Percentiles rank a stretch among this genome's conserved stretches.
Evolutionary conservation across 2,113 vertebrate species (phyloP).

Genomic region (Malurus elegans): DNA sequence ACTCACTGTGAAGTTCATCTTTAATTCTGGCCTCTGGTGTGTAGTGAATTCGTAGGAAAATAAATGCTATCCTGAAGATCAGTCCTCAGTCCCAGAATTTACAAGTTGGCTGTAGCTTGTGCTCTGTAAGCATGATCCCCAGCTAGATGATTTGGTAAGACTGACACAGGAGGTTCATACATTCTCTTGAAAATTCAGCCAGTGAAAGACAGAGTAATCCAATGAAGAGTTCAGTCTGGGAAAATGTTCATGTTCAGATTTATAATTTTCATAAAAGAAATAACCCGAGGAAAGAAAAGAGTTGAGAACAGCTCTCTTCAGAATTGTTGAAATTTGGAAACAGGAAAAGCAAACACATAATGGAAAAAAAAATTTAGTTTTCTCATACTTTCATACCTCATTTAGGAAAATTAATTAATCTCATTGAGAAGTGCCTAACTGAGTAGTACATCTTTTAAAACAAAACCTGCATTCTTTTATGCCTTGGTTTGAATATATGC

Average conservation of each 20-base stretch:
- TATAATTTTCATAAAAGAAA: neutral
- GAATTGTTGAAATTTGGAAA: neutral
- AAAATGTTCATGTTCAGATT: neutral
- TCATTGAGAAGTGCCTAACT: neutral
- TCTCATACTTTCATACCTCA: neutral
- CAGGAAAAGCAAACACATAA: neutral
- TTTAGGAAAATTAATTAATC: neutral
- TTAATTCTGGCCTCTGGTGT: neutral
- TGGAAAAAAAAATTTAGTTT: neutral
- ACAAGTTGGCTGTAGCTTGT: neutral
- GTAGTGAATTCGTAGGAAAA: neutral
- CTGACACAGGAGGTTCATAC: neutral
- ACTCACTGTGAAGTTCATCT: neutral
- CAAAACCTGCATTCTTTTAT: neutral
- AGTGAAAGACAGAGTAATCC: neutral
- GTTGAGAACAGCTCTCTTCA: neutral
- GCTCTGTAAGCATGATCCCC: neutral
- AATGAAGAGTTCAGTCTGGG: neutral
- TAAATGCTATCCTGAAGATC: neutral
- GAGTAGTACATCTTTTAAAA: neutral
- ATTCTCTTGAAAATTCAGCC: neutral
- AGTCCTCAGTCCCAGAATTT: neutral
- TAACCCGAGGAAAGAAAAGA: neutral
- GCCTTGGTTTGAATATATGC: neutral
- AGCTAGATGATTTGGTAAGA: neutral